Evolutionary conservation across 2,888 invertebrate genomes (phyloP), one percentile per base, ranked within the genome.

Genomic region (Sympetrum striolatum): DNA sequence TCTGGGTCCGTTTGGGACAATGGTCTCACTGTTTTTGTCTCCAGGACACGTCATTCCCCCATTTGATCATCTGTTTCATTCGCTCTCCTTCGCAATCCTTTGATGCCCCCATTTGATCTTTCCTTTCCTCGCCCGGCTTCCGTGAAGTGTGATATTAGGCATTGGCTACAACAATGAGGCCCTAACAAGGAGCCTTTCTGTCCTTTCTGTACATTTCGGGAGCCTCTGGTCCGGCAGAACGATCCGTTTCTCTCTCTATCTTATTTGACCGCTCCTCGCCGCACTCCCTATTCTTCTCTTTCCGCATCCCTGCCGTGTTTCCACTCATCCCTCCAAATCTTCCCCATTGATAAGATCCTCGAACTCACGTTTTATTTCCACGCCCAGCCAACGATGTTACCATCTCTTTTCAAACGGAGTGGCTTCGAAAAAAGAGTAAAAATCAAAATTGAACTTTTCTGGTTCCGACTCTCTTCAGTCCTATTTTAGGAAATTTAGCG

Each of bases 91-190:
- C 10, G 1, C 60, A 60, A 58, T 86, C 60, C 60, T 37, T 58
- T 14, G 31, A 25, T 35, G 22, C 31, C 60, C 58, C 60, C 60
- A 14, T 58, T 73, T 31, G 73, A 73, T 73, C 73, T 73, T 73
- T 64, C 86, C 82, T 82, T 58, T 35, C 82, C 37, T 35, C n/a
- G 37, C 58, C n/a, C 82, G 18, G 82, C 58, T 53, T 58, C 86
- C 64, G 86, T 86, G 86, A 86, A 64, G 86, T 86, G 86, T 86
- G 86, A 86, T 86, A 86, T 86, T 86, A 86, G 86, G 86, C 86
- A 86, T 86, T 86, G 86, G 37, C 86, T 86, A 60, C 86, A 86
- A 86, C 86, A 86, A 86, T 86, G 86, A 86, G 86, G 37, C 86
- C 86, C 86, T 86, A 86, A 86, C 86, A 86, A 86, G 86, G 58